phyloP scores from a whole-genome alignment of 2,888 invertebrate species.

The Petrolisthes cinctipes region DNA sequence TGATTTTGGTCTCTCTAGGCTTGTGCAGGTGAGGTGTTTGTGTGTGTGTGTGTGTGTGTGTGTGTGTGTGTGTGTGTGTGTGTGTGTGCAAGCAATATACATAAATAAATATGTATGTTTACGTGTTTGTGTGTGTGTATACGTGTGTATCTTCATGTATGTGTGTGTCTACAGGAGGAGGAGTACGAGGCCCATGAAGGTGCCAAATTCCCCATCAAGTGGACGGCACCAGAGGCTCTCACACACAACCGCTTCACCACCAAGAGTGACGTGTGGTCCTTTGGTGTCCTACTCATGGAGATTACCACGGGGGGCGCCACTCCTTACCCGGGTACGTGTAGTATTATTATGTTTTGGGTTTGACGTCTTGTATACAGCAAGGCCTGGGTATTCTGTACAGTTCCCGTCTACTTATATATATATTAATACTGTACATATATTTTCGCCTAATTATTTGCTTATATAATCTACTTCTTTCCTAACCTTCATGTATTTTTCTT shows the following conservation, averaged over 20 bases:
- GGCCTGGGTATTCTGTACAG: too few species aligned
- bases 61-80: conserved; percentile 21
- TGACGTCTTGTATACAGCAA: too few species aligned
- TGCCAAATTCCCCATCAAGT: conserved; percentile 74
- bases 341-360: neutral
- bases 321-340: conserved; percentile 86
- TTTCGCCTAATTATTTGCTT: too few species aligned
- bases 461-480: too few species aligned
- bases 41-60: conserved; percentile 13
- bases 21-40: conserved; percentile 2
- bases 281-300: conserved; percentile 93
- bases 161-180: conserved; percentile 38
- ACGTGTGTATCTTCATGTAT: neutral
- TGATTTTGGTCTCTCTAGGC: conserved; percentile 51
- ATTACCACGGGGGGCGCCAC: conserved; percentile 95
- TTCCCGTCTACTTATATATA: too few species aligned
- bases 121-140: neutral
- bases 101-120: neutral
- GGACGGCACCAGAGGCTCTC: conserved; percentile 75
- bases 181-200: conserved; percentile 70
- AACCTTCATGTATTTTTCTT: too few species aligned
- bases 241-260: conserved; percentile 95
- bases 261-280: conserved; percentile 99
- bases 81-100: neutral
- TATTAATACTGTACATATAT: too few species aligned